These are phyloP conservation scores for Gari tellinella DNA, from an alignment of 2,888 invertebrate species.

Conservation along the genomic window DNA sequence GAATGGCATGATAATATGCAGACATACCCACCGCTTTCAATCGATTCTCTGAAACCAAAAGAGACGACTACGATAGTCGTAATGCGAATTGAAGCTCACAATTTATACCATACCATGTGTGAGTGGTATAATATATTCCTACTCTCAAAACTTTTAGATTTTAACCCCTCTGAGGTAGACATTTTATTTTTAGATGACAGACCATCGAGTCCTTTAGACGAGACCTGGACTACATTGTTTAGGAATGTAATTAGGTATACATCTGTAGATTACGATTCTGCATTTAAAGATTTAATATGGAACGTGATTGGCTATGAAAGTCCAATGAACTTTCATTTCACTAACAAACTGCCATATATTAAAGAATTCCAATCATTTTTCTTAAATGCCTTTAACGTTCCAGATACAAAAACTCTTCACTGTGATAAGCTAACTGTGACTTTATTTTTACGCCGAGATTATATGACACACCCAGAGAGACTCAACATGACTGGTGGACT, in stretches of 20 bases:
- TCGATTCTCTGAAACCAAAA: neutral
- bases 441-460: constrained; percentile 50
- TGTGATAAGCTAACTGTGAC: constrained; percentile 38
- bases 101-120: constrained; percentile 56
- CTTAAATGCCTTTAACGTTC: constrained; percentile 27
- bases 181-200: constrained; percentile 54
- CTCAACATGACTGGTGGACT: constrained; percentile 26
- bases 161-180: constrained; percentile 31
- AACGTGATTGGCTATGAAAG: constrained; percentile 59
- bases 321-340: constrained; percentile 51
- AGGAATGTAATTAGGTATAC: constrained; percentile 32
- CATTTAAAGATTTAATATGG: constrained; percentile 49
- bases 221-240: constrained; percentile 48
- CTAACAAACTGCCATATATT: constrained; percentile 26
- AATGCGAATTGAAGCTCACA: constrained; percentile 54
- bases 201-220: constrained; percentile 48
- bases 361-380: constrained; percentile 50
- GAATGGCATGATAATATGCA: constrained; percentile 31
- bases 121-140: constrained; percentile 58
- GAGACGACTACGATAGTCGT: constrained; percentile 36
- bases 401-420: constrained; percentile 6
- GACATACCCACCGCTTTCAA: constrained; percentile 1
- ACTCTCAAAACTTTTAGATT: constrained; percentile 30
- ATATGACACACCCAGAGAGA: constrained; percentile 52
- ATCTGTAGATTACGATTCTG: constrained; percentile 14